Percentiles rank a stretch among this genome's conserved stretches.
phyloP scores from a whole-genome alignment of 2,113 vertebrate species.

The Tiliqua scincoides region DNA sequence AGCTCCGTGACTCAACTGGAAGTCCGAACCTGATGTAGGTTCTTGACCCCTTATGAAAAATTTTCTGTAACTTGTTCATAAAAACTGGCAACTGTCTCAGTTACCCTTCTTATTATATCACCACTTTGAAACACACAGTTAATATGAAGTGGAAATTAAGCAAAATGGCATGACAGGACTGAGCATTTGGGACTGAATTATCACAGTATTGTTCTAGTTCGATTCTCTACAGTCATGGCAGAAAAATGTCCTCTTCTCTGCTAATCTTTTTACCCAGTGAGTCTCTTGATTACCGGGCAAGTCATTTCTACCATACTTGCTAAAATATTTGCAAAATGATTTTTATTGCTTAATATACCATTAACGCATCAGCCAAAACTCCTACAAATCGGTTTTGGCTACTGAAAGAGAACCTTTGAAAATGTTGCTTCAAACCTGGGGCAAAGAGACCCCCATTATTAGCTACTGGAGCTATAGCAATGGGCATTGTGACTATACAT shows the following conservation, averaged over 20 bases:
- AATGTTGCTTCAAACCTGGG: slow-evolving; percentile 5
- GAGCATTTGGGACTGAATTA: slow-evolving; percentile 38
- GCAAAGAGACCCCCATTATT: slow-evolving; percentile 27
- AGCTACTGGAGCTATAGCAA: neutral
- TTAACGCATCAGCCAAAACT: slow-evolving; percentile 3
- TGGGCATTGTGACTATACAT: neutral
- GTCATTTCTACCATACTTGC: slow-evolving; percentile 24
- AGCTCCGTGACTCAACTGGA: no score
- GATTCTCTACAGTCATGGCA: slow-evolving; percentile 21
- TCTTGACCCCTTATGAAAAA: slow-evolving; percentile 34
- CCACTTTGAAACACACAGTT: slow-evolving; percentile 30
- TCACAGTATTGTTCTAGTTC: slow-evolving; percentile 3
- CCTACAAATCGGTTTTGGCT: neutral
- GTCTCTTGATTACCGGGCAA: slow-evolving; percentile 27
- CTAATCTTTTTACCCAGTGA: slow-evolving; percentile 19
- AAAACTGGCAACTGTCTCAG: slow-evolving; percentile 48
- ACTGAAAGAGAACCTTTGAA: neutral
- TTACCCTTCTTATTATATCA: slow-evolving; percentile 41
- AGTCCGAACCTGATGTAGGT: slow-evolving; percentile 49
- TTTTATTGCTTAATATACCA: neutral
- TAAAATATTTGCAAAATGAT: neutral
- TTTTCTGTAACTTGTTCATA: slow-evolving; percentile 54
- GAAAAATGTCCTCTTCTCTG: slow-evolving; percentile 12
- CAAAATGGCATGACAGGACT: slow-evolving; percentile 35
- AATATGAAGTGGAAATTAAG: slow-evolving; percentile 49